A percentile compares a stretch with the other conserved stretches of the same genome.
Evolutionary conservation across 2,888 invertebrate genomes (phyloP).

Genomic region (Lepidocyrtoides sp.): DNA sequence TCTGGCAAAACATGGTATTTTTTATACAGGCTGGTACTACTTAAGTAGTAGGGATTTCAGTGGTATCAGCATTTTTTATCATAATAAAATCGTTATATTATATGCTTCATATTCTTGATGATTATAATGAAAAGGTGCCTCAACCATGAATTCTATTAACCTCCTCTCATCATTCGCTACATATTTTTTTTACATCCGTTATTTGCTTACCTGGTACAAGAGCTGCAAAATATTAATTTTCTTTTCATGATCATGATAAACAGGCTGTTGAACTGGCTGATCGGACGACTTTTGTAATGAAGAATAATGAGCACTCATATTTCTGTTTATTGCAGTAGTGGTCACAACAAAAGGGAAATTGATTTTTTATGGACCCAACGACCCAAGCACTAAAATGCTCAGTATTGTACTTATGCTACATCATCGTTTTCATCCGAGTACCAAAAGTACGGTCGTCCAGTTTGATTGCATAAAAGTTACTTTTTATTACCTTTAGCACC

Average conservation of each 20-base stretch:
- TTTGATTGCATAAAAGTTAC: background rate
- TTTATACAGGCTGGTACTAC: too few relatives aligned
- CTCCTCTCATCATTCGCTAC: background rate
- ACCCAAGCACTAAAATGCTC: background rate
- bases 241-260: background rate
- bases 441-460: background rate
- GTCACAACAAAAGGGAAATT: background rate
- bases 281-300: background rate
- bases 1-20: too few relatives aligned
- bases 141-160: background rate
- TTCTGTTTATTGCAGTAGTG: background rate
- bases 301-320: slow-evolving; percentile 37
- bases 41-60: too few relatives aligned
- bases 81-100: slow-evolving; percentile 45
- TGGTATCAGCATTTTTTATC: slow-evolving; percentile 38
- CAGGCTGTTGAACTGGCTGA: too few relatives aligned
- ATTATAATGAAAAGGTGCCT: background rate
- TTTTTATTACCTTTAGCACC: slow-evolving; percentile 86
- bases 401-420: background rate
- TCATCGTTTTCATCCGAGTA: background rate
- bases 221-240: background rate
- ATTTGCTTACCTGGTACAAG: slow-evolving; percentile 87
- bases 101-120: slow-evolving; percentile 2
- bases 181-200: background rate
- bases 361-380: background rate